Evolutionary conservation across 2,797 vertebrate genomes (phyloP).

Genomic region (Hemitrygon akajei): DNA sequence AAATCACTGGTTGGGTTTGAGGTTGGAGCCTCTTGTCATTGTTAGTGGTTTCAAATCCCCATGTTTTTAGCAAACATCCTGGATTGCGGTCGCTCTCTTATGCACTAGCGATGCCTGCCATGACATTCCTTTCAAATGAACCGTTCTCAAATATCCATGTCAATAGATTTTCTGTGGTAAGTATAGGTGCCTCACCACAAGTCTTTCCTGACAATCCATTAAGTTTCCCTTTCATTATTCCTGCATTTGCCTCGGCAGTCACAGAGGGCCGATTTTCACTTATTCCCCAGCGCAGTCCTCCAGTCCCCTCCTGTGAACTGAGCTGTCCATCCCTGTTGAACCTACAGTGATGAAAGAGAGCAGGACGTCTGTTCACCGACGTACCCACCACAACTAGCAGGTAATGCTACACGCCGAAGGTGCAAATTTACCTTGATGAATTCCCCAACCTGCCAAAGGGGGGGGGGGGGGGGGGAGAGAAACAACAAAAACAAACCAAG

Average conservation of each 20-base stretch:
- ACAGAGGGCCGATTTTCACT: background rate
- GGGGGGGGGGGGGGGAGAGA: no score
- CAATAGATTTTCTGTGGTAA: conserved; percentile 42
- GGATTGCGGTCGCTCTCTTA: background rate
- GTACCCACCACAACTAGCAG: background rate
- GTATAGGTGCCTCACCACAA: conserved; percentile 49
- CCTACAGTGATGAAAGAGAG: background rate
- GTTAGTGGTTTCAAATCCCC: conserved; percentile 7
- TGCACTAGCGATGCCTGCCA: conserved; percentile 21
- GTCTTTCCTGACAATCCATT: conserved; percentile 50
- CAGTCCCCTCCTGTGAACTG: background rate
- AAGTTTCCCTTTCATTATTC: background rate
- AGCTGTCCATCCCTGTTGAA: background rate
- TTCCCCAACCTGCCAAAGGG: background rate
- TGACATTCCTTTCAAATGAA: conserved; percentile 38
- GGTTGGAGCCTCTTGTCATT: background rate
- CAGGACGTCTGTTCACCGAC: background rate
- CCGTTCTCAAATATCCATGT: conserved; percentile 37
- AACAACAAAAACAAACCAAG: background rate
- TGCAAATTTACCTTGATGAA: background rate
- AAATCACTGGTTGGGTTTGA: background rate
- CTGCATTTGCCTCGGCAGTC: background rate
- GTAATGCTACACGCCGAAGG: background rate
- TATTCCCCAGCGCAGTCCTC: background rate
- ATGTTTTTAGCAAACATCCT: conserved; percentile 26